Conservation (phyloP, 2,797 vertebrate genomes). For the Darevskia nairensis region DNA sequence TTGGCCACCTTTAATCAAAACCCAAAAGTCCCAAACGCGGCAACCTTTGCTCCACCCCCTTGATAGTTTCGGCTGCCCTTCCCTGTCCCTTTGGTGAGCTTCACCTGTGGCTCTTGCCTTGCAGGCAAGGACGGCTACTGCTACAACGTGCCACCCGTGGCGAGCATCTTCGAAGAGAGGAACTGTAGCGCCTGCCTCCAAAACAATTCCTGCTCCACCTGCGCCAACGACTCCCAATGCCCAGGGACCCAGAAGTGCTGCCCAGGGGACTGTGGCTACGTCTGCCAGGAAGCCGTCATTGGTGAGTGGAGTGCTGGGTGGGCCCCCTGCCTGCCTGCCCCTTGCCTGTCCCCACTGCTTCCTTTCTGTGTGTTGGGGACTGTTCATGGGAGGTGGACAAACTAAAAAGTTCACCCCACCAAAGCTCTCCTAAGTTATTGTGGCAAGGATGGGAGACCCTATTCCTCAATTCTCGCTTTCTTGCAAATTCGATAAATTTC, state of each 20-base stretch:
- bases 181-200: slow-evolving; percentile 35
- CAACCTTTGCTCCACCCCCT: not conserved
- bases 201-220: not conserved
- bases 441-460: not conserved
- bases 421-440: not conserved
- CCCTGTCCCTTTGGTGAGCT: not conserved
- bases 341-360: not conserved
- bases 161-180: slow-evolving; percentile 29
- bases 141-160: slow-evolving; percentile 42
- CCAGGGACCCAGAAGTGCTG: slow-evolving; percentile 44
- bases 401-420: no score
- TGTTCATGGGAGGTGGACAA: not conserved
- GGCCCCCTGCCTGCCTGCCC: rapidly evolving
- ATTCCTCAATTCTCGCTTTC: not conserved
- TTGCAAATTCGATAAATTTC: no score
- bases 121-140: slow-evolving; percentile 9
- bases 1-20: no score
- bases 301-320: not conserved
- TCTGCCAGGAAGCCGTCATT: slow-evolving; percentile 28
- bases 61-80: no score
- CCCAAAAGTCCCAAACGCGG: no score
- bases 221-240: slow-evolving; percentile 7
- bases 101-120: not conserved
- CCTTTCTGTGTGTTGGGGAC: no score
- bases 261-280: slow-evolving; percentile 15